Conservation (phyloP, 2,797 vertebrate genomes). For the Cygnus olor region DNA sequence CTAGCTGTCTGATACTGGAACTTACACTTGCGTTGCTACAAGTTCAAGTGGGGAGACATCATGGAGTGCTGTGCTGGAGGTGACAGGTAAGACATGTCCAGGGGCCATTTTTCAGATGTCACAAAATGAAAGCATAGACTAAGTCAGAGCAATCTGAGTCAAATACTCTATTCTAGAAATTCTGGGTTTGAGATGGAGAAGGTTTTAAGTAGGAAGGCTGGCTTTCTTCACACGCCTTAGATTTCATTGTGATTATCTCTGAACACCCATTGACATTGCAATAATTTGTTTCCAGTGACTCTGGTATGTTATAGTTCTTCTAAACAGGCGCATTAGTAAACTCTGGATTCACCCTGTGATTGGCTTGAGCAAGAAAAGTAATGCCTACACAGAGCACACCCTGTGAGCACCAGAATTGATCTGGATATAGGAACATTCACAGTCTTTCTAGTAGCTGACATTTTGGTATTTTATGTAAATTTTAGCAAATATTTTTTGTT, state of each 20-base stretch:
- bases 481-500: not conserved
- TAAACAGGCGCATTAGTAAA: not conserved
- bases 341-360: not conserved
- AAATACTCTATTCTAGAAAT: not conserved
- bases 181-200: not conserved
- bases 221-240: not conserved
- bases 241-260: not conserved
- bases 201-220: not conserved
- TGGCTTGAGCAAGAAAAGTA: not conserved
- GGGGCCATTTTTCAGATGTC: not conserved
- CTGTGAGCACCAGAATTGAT: not conserved
- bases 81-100: constrained; percentile 83
- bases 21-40: constrained; percentile 97
- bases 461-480: not conserved
- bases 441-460: not conserved
- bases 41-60: constrained; percentile 98
- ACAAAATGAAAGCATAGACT: not conserved
- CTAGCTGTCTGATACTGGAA: constrained; percentile 94
- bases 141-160: not conserved
- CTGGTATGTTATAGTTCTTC: not conserved
- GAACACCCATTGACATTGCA: not conserved
- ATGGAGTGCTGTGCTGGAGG: constrained; percentile 96
- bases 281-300: not conserved
- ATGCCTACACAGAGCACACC: not conserved
- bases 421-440: not conserved